These are phyloP conservation scores for Cetoscarus ocellatus DNA, from an alignment of 2,797 vertebrate genomes.

Conservation along the genomic window DNA sequence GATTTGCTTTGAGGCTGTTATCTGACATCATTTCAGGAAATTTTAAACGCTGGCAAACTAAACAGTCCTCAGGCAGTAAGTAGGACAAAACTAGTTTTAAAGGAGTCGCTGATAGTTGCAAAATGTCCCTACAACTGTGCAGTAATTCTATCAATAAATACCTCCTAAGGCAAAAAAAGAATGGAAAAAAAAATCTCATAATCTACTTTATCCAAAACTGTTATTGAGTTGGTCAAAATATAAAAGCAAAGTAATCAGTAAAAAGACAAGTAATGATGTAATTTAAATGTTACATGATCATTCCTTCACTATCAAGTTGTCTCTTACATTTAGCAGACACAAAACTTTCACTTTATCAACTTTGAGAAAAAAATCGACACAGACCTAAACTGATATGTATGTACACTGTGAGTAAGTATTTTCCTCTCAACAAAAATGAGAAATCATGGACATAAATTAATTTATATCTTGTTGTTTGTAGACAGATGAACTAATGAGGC, in stretches of 20 bases:
- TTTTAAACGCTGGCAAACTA: slow-evolving; percentile 56
- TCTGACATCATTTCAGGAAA: slow-evolving; percentile 63
- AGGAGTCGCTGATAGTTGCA: slow-evolving; percentile 41
- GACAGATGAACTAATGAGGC: too few species aligned
- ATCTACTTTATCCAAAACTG: slow-evolving; percentile 47
- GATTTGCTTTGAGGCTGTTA: slow-evolving; percentile 63
- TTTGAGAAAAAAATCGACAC: not conserved
- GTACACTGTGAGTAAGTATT: too few species aligned
- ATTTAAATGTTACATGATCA: slow-evolving; percentile 7
- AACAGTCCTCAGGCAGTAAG: slow-evolving; percentile 52
- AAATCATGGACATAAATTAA: too few species aligned
- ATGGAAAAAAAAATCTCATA: slow-evolving; percentile 53
- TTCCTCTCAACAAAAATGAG: too few species aligned
- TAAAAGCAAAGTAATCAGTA: slow-evolving; percentile 41
- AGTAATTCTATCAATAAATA: slow-evolving; percentile 44
- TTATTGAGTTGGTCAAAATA: slow-evolving; percentile 58
- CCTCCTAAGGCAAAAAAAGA: slow-evolving; percentile 31
- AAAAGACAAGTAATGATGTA: slow-evolving; percentile 62
- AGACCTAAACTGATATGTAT: too few species aligned
- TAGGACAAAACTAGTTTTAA: slow-evolving; percentile 57
- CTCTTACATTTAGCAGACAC: slow-evolving; percentile 15
- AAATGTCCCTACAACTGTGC: slow-evolving; percentile 49
- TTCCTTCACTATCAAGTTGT: not conserved
- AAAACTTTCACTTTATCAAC: not conserved
- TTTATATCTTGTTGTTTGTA: too few species aligned